Evolutionary conservation across 2,113 vertebrate species (phyloP), one percentile per base, ranked within the genome.

Genomic region (Sorex araneus): DNA sequence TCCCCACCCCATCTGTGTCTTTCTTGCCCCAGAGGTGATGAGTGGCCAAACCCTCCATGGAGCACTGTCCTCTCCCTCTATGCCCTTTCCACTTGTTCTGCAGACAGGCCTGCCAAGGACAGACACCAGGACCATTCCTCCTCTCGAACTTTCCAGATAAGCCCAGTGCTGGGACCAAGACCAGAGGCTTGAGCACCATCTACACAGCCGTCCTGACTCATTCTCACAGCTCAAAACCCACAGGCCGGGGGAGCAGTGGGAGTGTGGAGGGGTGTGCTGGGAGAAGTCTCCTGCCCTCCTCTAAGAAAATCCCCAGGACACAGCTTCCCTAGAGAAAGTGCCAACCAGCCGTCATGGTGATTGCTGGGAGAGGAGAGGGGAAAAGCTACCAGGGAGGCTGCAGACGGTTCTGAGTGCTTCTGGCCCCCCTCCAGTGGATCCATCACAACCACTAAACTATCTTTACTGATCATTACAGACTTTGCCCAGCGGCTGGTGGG

Each of bases 391-490:
- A 1, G 19, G 74, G 9, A 74, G 30, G 27, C 2, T 43, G 3
- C 0, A 0, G 2, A 75, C 34, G 36, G 15, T 13, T 43, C 74
- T 67, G 30, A 78, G 47, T n/a, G 47, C 19, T 32, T 66, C 25
- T 34, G 45, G 36, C 32, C 5, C 0, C 3, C 15, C 36, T 67
- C 54, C 69, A 80, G 67, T 50, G 81, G 36, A n/a, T 47, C 90
- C 77, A 70, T 76, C n/a, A 70, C 45, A 84, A 70, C 57, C n/a
- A 60, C 71, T 89, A 47, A 70, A 32, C 11, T 30, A 66, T 96
- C 43, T 77, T 94, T 87, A 82, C 19, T 85, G 34, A 76, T 43
- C 54, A 36, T 63, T 47, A 82, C 85, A 79, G 75, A 82, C 34
- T 64, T n/a, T 63, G n/a, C 34, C 70, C 69, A 19, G 73, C 89